A percentile compares a stretch with the other conserved stretches of the same genome.
Evolutionary conservation across 1,140 invertebrate species (phyloP).

Genomic region (Penaeus vannamei): DNA sequence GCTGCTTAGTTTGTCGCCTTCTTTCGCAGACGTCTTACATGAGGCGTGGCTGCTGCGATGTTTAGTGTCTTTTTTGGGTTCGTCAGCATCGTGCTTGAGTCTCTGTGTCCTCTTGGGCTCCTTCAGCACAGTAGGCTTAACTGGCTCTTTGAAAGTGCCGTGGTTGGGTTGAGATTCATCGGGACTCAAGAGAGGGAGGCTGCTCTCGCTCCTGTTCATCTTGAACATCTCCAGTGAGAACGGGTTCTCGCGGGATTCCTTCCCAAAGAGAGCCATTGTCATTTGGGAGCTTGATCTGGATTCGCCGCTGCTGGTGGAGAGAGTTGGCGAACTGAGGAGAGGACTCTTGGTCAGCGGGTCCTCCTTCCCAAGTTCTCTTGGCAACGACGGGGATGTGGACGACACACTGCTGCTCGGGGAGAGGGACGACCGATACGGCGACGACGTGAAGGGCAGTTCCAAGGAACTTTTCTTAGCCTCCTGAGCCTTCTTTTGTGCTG

Average conservation of each 20-base stretch:
- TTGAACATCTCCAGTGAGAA: constrained; percentile 59
- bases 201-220: constrained; percentile 64
- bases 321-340: constrained; percentile 53
- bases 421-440: constrained; percentile 38
- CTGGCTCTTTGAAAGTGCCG: constrained; percentile 56
- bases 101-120: constrained; percentile 31
- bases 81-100: constrained; percentile 23
- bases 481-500: constrained; percentile 44
- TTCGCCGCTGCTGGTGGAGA: constrained; percentile 59
- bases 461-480: constrained; percentile 48
- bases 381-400: constrained; percentile 52
- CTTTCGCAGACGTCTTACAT: constrained; percentile 2
- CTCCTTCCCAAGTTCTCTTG: constrained; percentile 46
- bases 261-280: constrained; percentile 50
- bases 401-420: constrained; percentile 60
- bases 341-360: constrained; percentile 49
- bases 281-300: constrained; percentile 50
- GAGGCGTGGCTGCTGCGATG: not conserved
- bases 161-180: constrained; percentile 55
- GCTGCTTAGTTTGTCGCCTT: not conserved
- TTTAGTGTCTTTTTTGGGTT: constrained; percentile 23
- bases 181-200: constrained; percentile 56
- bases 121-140: constrained; percentile 31
- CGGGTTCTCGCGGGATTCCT: constrained; percentile 39
- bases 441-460: constrained; percentile 42